Conservation (phyloP, 2,888 invertebrate species). For the Dimorphilus gyrociliatus region DNA sequence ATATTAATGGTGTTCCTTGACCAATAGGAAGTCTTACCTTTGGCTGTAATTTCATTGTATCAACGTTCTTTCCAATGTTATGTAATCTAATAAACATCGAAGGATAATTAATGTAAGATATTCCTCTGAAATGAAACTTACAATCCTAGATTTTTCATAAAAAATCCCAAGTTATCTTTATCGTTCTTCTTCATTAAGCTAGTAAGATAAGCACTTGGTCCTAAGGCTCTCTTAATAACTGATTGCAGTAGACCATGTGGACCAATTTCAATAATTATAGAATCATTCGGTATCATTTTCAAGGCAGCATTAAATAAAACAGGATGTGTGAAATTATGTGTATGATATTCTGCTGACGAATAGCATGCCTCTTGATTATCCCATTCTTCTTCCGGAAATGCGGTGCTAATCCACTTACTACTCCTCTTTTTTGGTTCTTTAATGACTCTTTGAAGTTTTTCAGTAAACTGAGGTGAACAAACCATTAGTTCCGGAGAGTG, state of each 20-base stretch:
- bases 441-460: conserved; percentile 4
- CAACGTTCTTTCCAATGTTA: background rate
- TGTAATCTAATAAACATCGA: background rate
- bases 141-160: conserved; percentile 61
- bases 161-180: conserved; percentile 51
- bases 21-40: too few relatives aligned
- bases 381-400: conserved; percentile 63
- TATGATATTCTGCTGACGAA: conserved; percentile 76
- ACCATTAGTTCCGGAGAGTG: conserved; percentile 50
- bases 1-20: conserved; percentile 48
- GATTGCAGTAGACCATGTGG: conserved; percentile 80
- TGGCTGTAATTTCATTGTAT: background rate
- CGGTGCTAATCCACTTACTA: conserved; percentile 69
- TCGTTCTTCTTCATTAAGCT: conserved; percentile 63
- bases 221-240: conserved; percentile 62
- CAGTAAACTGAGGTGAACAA: background rate
- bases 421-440: conserved; percentile 51
- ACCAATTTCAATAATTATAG: conserved; percentile 69
- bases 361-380: conserved; percentile 52
- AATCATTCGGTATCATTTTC: conserved; percentile 60
- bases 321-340: conserved; percentile 74
- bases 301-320: conserved; percentile 73
- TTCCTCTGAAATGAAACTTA: conserved; percentile 22
- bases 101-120: background rate
- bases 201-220: conserved; percentile 53